Evolutionary conservation across 2,113 vertebrate species (phyloP).

Genomic region (Coryphaenoides rupestris): DNA sequence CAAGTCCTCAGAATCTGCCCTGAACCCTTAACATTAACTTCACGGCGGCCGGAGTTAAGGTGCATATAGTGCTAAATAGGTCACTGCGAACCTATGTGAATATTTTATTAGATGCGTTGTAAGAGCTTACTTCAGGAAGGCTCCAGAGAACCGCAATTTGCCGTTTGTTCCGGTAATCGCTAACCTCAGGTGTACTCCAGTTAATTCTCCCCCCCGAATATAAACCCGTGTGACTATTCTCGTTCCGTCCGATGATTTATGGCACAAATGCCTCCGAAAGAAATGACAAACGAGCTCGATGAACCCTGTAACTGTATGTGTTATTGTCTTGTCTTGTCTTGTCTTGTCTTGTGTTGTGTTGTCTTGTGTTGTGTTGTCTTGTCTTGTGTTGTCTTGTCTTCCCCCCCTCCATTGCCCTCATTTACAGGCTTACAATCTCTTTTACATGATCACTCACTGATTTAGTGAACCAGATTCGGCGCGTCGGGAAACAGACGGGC

Average conservation of each 20-base stretch:
- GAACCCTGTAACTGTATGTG: no score
- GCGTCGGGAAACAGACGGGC: conserved; percentile 55
- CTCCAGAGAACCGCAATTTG: conserved; percentile 18
- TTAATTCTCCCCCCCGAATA: no score
- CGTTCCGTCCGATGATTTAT: no score
- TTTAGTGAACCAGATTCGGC: conserved; percentile 56
- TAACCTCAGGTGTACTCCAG: neutral
- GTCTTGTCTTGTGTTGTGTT: no score
- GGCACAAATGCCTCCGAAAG: no score
- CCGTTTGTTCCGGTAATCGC: conserved; percentile 24
- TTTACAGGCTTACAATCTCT: conserved; percentile 62
- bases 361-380: no score
- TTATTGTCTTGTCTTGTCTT: no score
- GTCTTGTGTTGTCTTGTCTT: no score
- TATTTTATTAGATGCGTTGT: conserved; percentile 59
- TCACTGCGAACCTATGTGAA: conserved; percentile 59
- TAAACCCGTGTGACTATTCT: no score
- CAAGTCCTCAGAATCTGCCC: conserved; percentile 1
- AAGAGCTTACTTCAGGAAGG: conserved; percentile 38
- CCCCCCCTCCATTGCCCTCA: conserved; percentile 61
- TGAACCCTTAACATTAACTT: conserved; percentile 6
- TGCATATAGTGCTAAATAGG: conserved; percentile 57
- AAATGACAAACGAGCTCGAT: no score
- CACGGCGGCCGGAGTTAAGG: conserved; percentile 15
- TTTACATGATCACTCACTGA: conserved; percentile 48